Percentiles rank a stretch among this genome's conserved stretches.
Conservation (phyloP, 2,113 vertebrate genomes). For the Ascaphus truei region DNA sequence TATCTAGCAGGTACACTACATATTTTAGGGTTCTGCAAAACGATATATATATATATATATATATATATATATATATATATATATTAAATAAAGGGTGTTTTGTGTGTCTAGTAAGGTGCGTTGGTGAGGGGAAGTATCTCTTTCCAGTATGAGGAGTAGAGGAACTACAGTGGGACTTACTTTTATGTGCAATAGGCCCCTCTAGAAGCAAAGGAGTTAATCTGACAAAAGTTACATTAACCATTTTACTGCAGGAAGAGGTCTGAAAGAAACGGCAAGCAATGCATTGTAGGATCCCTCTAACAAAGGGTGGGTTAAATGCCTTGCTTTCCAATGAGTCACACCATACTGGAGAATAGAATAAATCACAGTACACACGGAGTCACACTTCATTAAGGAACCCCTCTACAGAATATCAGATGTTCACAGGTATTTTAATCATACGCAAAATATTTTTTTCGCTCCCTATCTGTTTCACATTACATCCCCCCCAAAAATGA, state of each 20-base stretch:
- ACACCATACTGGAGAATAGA: not conserved
- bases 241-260: not conserved
- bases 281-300: not conserved
- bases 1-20: too few species aligned
- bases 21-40: too few species aligned
- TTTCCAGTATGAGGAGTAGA: too few species aligned
- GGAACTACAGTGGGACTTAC: too few species aligned
- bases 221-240: not conserved
- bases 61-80: too few species aligned
- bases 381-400: slow-evolving; percentile 31
- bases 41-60: too few species aligned
- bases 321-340: slow-evolving; percentile 1
- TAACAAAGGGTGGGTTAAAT: not conserved
- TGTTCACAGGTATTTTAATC: slow-evolving; percentile 23
- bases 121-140: too few species aligned
- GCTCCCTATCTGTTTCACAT: not conserved
- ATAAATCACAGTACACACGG: slow-evolving; percentile 20
- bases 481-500: not conserved
- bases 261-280: not conserved
- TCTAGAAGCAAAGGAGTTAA: not conserved
- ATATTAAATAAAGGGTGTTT: too few species aligned
- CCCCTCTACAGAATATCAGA: slow-evolving; percentile 20
- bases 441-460: not conserved
- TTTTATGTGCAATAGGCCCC: too few species aligned
- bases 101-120: too few species aligned